A percentile compares a stretch with the other conserved stretches of the same genome.
Evolutionary conservation across 2,888 invertebrate genomes (phyloP).

Genomic region (Plagodis pulveraria): DNA sequence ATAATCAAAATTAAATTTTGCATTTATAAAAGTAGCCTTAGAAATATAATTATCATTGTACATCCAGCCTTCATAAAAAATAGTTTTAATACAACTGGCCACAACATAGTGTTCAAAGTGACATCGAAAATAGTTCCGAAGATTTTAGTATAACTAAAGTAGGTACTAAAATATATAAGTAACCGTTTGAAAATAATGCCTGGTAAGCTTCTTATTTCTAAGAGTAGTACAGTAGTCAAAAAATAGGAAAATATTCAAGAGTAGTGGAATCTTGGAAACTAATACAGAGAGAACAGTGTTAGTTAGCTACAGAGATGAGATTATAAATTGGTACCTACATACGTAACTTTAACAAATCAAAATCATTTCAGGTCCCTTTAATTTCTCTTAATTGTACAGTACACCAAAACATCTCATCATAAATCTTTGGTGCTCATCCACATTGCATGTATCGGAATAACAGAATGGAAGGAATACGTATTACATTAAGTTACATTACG

Average conservation of each 20-base stretch:
- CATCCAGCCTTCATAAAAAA: constrained; percentile 71
- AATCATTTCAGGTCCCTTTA: constrained; percentile 82
- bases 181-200: constrained; percentile 50
- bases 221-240: constrained; percentile 65
- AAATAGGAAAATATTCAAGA: constrained; percentile 70
- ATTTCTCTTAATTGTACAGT: constrained; percentile 79
- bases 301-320: constrained; percentile 78
- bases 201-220: constrained; percentile 67
- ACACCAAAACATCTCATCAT: constrained; percentile 81
- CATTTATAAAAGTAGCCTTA: constrained; percentile 49
- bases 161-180: constrained; percentile 36
- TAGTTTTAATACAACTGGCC: constrained; percentile 81
- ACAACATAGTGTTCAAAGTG: constrained; percentile 70
- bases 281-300: constrained; percentile 63
- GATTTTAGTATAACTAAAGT: constrained; percentile 35
- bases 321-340: constrained; percentile 82
- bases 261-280: constrained; percentile 44
- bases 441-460: constrained; percentile 78
- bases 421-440: constrained; percentile 84
- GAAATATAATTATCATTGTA: constrained; percentile 53
- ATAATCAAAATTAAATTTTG: constrained; percentile 21
- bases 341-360: constrained; percentile 64
- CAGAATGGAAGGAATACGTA: constrained; percentile 66
- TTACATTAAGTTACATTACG: constrained; percentile 69
- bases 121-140: constrained; percentile 64